phyloP scores from a whole-genome alignment of 35 echinoderm and acorn worm genomes.

The Acanthaster planci region DNA sequence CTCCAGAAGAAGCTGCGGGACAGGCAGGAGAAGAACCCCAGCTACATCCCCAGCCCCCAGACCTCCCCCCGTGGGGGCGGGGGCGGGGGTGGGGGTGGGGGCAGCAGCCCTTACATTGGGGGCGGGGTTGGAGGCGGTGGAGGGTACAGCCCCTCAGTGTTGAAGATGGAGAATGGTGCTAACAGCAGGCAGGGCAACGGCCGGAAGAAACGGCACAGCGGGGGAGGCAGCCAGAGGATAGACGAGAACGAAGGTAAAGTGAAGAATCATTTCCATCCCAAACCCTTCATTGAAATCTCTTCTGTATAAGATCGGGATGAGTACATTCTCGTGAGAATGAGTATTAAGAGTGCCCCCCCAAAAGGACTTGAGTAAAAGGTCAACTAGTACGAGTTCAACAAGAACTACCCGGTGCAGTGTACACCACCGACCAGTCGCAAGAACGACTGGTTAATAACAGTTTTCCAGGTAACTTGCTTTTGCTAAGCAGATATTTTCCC shows the following conservation, averaged over 20 bases:
- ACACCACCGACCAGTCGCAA: too few relatives aligned
- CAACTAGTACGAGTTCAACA: too few relatives aligned
- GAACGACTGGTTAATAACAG: too few relatives aligned
- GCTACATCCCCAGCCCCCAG: conserved; percentile 79
- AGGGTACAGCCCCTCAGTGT: not conserved
- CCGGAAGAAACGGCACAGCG: conserved; percentile 46
- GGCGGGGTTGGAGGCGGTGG: not conserved
- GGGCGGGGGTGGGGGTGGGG: not conserved
- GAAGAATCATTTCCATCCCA: too few relatives aligned
- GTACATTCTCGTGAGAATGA: too few relatives aligned
- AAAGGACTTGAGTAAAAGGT: too few relatives aligned
- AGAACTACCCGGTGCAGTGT: too few relatives aligned
- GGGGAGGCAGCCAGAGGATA: conserved; percentile 36
- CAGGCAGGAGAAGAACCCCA: conserved; percentile 46
- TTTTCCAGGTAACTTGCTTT: too few relatives aligned
- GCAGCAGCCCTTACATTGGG: not conserved
- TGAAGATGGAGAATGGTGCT: conserved; percentile 48
- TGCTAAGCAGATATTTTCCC: too few relatives aligned
- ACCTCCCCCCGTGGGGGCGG: conserved; percentile 69
- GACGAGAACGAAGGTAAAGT: conserved; percentile 75
- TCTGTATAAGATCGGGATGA: too few relatives aligned
- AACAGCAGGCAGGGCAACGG: conserved; percentile 32
- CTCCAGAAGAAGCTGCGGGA: conserved; percentile 82
- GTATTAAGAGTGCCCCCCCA: too few relatives aligned
- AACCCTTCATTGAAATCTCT: too few relatives aligned